These are phyloP conservation scores for Danio rerio DNA, from an alignment of 2,113 vertebrate species.

Conservation along the genomic window GRCz12tu NC_133191.1:34060501-34061000, in stretches of 20 bases:
- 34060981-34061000: too few species aligned
- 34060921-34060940: too few species aligned
- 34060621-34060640: slow-evolving; percentile 2
- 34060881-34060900: too few species aligned
- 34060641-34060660: background rate
- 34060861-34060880: background rate
- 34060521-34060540: background rate
- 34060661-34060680: background rate
- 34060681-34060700: background rate
- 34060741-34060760: background rate
- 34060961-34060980: too few species aligned
- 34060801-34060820: background rate
- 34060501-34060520: background rate
- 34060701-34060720: background rate
- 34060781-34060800: background rate
- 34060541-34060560: background rate
- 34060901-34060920: too few species aligned
- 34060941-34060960: too few species aligned
- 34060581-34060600: background rate
- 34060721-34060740: background rate
- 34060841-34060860: background rate
- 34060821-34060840: background rate
- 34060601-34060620: background rate
- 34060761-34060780: background rate
- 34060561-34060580: background rate